These are phyloP conservation scores for Phragmatobia fuliginosa DNA, from an alignment of 2,888 invertebrate genomes.

Conservation along the genomic window DNA sequence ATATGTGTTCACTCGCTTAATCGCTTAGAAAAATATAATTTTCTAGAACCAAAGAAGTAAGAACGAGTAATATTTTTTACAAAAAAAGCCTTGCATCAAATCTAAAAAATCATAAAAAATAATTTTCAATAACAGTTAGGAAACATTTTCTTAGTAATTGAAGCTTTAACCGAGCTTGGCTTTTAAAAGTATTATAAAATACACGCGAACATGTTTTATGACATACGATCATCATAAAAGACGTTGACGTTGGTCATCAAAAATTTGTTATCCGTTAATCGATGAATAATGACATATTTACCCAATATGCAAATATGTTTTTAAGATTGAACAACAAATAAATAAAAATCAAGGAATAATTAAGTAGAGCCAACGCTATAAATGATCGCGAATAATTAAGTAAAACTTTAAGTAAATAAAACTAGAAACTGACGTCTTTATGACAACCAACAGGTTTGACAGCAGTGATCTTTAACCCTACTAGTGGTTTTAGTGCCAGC, in stretches of 20 bases:
- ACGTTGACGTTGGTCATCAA: constrained; percentile 40
- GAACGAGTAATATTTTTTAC: too few species aligned
- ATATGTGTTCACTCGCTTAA: too few species aligned
- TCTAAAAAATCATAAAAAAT: too few species aligned
- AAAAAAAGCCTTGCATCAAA: too few species aligned
- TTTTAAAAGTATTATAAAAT: not conserved
- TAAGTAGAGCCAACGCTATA: constrained; percentile 41
- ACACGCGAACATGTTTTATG: constrained; percentile 7
- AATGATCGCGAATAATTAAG: constrained; percentile 36
- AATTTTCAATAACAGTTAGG: too few species aligned
- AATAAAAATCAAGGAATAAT: constrained; percentile 48
- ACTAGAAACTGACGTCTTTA: constrained; percentile 28
- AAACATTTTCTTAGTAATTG: not conserved
- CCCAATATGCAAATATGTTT: constrained; percentile 47
- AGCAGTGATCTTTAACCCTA: constrained; percentile 34
- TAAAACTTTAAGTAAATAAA: constrained; percentile 37
- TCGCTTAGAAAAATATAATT: too few species aligned
- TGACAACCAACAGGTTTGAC: constrained; percentile 25
- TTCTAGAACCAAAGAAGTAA: too few species aligned
- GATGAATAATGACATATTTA: constrained; percentile 51
- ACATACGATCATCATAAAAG: constrained; percentile 38
- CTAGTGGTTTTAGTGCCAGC: constrained; percentile 23
- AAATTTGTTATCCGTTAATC: constrained; percentile 44
- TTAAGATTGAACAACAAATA: constrained; percentile 41
- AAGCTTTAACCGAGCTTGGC: not conserved